These are phyloP conservation scores for Onychorhynchus coronatus DNA, from an alignment of 2,113 vertebrate genomes.

Conservation along the genomic window DNA sequence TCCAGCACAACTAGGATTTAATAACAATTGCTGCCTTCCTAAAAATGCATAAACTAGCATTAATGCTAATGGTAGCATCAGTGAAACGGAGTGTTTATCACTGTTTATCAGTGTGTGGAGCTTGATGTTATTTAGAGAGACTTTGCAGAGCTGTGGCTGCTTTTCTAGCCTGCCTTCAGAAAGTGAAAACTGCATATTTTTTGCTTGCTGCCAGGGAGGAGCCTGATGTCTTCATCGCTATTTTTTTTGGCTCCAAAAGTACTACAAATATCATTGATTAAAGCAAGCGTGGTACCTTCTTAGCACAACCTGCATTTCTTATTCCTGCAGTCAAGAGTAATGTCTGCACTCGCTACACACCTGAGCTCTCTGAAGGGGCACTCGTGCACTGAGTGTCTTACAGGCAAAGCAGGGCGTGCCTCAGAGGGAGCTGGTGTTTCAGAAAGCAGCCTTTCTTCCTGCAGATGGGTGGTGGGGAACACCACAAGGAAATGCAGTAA, in stretches of 20 bases:
- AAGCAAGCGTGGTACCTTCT: not conserved
- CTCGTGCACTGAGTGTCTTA: not conserved
- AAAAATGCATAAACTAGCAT: not conserved
- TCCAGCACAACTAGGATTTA: not conserved
- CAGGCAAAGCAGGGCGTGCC: no score
- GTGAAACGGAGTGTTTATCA: not conserved
- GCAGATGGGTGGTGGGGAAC: not conserved
- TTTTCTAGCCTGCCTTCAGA: not conserved
- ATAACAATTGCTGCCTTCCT: not conserved
- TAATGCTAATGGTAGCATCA: not conserved
- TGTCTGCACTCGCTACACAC: not conserved
- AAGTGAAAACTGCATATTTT: not conserved
- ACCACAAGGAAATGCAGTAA: not conserved
- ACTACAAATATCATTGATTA: not conserved
- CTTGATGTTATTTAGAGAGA: not conserved
- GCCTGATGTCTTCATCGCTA: not conserved
- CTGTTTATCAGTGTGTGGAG: not conserved
- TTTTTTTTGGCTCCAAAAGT: not conserved
- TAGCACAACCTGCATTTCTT: not conserved
- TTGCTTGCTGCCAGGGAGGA: not conserved
- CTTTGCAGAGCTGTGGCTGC: not conserved
- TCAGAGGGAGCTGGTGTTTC: not conserved
- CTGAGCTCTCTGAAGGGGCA: not conserved
- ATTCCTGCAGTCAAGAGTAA: not conserved
- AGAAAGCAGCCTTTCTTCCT: not conserved